These are phyloP conservation scores for Suricata suricatta DNA, from an alignment of 2,113 vertebrate genomes.

Conservation along the genomic window DNA sequence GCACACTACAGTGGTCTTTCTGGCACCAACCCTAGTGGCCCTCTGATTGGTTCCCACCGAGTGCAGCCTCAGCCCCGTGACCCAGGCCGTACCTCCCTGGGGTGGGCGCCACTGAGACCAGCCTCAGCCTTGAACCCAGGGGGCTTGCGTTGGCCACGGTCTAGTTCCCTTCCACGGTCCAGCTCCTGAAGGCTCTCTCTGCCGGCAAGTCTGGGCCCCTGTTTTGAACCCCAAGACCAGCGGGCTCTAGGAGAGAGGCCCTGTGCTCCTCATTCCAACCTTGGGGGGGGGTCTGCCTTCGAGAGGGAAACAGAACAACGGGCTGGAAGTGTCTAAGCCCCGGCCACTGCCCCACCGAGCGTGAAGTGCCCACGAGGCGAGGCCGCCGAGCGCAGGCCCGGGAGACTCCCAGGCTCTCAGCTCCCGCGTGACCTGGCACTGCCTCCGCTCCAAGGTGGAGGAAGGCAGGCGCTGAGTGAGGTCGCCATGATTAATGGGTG, in stretches of 20 bases:
- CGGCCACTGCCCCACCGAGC: background rate
- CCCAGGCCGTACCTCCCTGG: background rate
- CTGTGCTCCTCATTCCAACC: no score
- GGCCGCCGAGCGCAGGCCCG: rapidly evolving
- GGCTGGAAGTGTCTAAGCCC: background rate
- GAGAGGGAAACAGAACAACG: background rate
- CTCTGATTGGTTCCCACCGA: background rate
- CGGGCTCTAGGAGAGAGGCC: background rate
- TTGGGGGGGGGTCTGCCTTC: no score
- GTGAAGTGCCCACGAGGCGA: rapidly evolving
- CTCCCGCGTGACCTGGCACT: rapidly evolving
- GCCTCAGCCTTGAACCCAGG: background rate
- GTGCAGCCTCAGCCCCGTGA: background rate
- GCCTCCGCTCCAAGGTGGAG: background rate
- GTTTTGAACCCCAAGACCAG: rapidly evolving
- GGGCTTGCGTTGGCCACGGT: background rate
- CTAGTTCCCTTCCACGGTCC: background rate
- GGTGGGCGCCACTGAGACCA: no score
- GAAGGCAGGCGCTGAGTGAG: background rate
- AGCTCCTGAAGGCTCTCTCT: no score
- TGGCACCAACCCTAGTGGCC: background rate
- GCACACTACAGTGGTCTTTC: rapidly evolving
- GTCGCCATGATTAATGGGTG: conserved; percentile 29
- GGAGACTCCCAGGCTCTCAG: background rate
- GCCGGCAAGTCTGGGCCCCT: background rate